Conservation (phyloP, 2,888 invertebrate species). For the Dermolepida albohirtum region DNA sequence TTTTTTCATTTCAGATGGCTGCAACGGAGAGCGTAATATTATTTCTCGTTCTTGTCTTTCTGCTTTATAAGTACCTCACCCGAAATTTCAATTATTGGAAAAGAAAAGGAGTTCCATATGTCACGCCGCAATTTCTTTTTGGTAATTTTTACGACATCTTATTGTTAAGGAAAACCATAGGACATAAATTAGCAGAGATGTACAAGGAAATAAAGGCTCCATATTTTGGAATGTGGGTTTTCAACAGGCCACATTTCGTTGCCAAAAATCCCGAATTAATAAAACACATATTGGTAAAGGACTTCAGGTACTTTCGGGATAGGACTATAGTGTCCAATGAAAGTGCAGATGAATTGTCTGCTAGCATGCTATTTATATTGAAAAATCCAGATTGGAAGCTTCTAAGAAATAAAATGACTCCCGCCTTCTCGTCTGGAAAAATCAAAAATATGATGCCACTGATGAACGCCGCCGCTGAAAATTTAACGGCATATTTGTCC, state of each 20-base stretch:
- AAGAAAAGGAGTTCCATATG: slow-evolving; percentile 59
- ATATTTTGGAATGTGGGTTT: slow-evolving; percentile 67
- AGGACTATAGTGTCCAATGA: slow-evolving; percentile 63
- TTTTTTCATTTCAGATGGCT: slow-evolving; percentile 17
- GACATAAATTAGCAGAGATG: slow-evolving; percentile 54
- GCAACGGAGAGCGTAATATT: slow-evolving; percentile 16
- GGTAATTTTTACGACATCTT: slow-evolving; percentile 63
- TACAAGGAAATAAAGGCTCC: slow-evolving; percentile 56
- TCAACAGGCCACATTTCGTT: slow-evolving; percentile 66
- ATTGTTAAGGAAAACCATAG: slow-evolving; percentile 54
- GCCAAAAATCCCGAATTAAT: slow-evolving; percentile 65
- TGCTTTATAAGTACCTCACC: slow-evolving; percentile 37
- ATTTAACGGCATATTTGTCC: slow-evolving; percentile 28
- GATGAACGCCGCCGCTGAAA: slow-evolving; percentile 61
- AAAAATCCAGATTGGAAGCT: slow-evolving; percentile 69
- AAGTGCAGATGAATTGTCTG: slow-evolving; percentile 62
- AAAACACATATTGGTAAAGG: slow-evolving; percentile 65
- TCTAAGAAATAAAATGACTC: slow-evolving; percentile 67
- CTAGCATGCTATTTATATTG: slow-evolving; percentile 63
- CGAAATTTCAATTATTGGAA: slow-evolving; percentile 65
- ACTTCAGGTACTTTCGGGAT: slow-evolving; percentile 67
- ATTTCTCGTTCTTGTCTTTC: slow-evolving; percentile 1
- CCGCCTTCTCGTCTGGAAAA: slow-evolving; percentile 69
- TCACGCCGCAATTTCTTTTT: slow-evolving; percentile 61
- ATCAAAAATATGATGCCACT: slow-evolving; percentile 68